Evolutionary conservation across 2,113 vertebrate genomes (phyloP).

Genomic region (Barbus barbus): DNA sequence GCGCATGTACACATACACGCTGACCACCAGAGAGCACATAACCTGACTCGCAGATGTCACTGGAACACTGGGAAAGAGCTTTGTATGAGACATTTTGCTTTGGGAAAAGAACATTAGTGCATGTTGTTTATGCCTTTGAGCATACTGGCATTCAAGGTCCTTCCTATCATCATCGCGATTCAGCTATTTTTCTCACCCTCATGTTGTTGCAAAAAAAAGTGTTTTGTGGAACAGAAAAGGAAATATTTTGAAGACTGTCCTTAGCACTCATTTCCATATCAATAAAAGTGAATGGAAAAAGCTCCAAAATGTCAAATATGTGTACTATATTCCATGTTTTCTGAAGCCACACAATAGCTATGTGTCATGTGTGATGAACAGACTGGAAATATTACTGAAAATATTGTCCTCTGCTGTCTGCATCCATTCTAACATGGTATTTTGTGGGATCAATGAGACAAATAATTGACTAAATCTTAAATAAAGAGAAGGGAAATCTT

Average conservation of each 20-base stretch:
- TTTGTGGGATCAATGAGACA: neutral
- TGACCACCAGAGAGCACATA: slow-evolving; percentile 25
- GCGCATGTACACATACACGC: neutral
- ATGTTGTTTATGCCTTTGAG: neutral
- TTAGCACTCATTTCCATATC: neutral
- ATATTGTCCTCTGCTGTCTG: neutral
- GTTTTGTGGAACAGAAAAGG: too few species aligned
- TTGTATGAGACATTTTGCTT: neutral
- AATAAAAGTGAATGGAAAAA: neutral
- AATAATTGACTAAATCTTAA: neutral
- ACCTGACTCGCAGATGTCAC: neutral
- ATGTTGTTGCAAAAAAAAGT: neutral
- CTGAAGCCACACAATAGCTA: neutral
- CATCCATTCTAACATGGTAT: neutral
- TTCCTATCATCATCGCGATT: neutral
- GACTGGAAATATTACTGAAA: neutral
- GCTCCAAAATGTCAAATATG: neutral
- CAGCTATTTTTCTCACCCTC: neutral
- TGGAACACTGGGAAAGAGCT: neutral
- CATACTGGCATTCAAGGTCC: neutral
- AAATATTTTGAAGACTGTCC: too few species aligned
- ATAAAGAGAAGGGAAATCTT: too few species aligned
- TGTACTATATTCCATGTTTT: neutral
- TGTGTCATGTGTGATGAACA: neutral
- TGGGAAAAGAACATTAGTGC: neutral